Conservation (phyloP, 2,797 vertebrate genomes). For the Enteromius trimaculatus region DNA sequence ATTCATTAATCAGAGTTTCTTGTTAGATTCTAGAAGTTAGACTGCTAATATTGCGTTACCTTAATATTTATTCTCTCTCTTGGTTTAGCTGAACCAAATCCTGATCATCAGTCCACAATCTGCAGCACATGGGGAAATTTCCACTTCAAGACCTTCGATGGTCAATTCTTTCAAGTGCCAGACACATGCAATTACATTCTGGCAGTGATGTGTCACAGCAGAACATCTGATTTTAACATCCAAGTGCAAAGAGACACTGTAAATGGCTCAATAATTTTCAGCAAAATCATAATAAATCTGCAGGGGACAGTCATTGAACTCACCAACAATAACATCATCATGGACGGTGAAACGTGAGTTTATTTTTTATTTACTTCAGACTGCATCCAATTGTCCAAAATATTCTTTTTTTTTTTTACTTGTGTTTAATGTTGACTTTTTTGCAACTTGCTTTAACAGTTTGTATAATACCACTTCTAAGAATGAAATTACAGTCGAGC, state of each 20-base stretch:
- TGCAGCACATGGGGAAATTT: constrained; percentile 84
- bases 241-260: constrained; percentile 38
- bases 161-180: constrained; percentile 75
- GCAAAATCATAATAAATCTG: constrained; percentile 70
- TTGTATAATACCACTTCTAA: constrained; percentile 73
- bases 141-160: constrained; percentile 78
- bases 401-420: not conserved
- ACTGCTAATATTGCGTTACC: too few species aligned
- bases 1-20: too few species aligned
- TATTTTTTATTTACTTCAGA: not conserved
- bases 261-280: constrained; percentile 59
- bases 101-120: constrained; percentile 61
- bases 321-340: constrained; percentile 63
- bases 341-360: constrained; percentile 78
- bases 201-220: constrained; percentile 64
- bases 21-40: too few species aligned
- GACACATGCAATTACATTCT: constrained; percentile 75
- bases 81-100: constrained; percentile 48
- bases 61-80: not conserved
- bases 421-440: not conserved
- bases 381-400: not conserved
- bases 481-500: constrained; percentile 74
- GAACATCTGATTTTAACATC: constrained; percentile 72
- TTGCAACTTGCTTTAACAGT: constrained; percentile 63
- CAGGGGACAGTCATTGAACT: constrained; percentile 74